Conservation (phyloP, 1,140 invertebrate genomes). For the Planococcus citri region DNA sequence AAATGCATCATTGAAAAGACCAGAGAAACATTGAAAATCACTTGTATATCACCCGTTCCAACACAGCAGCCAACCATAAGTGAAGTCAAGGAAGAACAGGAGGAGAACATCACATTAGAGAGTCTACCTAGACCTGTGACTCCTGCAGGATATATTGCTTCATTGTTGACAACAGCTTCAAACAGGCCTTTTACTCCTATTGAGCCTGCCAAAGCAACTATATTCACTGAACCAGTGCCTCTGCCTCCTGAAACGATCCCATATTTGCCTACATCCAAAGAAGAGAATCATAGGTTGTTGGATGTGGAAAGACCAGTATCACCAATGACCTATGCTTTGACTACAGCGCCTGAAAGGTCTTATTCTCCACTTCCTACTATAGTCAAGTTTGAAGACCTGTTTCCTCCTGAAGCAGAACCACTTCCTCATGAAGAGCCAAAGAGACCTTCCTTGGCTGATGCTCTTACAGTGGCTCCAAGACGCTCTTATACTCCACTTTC, state of each 20-base stretch:
- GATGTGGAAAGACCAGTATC: slow-evolving; percentile 23
- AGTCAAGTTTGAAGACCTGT: slow-evolving; percentile 18
- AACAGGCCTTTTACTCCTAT: slow-evolving; percentile 27
- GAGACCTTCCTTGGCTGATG: slow-evolving; percentile 44
- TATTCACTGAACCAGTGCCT: slow-evolving; percentile 22
- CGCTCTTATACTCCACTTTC: slow-evolving; percentile 39
- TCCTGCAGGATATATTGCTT: slow-evolving; percentile 24
- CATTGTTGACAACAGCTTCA: slow-evolving; percentile 27
- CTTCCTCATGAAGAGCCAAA: slow-evolving; percentile 26
- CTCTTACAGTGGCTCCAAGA: slow-evolving; percentile 51
- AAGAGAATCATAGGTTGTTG: background rate
- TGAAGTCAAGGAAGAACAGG: too few relatives aligned
- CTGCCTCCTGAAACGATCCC: slow-evolving; percentile 26
- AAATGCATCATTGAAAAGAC: too few relatives aligned
- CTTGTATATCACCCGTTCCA: too few relatives aligned
- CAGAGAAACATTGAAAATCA: too few relatives aligned
- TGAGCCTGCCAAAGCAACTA: slow-evolving; percentile 20
- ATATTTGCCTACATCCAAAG: slow-evolving; percentile 19
- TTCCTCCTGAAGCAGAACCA: slow-evolving; percentile 11
- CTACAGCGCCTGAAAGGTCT: slow-evolving; percentile 49
- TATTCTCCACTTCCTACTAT: slow-evolving; percentile 36
- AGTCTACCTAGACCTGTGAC: background rate
- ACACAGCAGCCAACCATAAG: too few relatives aligned
- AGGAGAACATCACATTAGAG: background rate
- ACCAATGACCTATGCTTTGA: slow-evolving; percentile 52